A percentile compares a stretch with the other conserved stretches of the same genome.
phyloP scores from a whole-genome alignment of 2,113 vertebrate genomes.

The Ophthalmolycus amberensis region DNA sequence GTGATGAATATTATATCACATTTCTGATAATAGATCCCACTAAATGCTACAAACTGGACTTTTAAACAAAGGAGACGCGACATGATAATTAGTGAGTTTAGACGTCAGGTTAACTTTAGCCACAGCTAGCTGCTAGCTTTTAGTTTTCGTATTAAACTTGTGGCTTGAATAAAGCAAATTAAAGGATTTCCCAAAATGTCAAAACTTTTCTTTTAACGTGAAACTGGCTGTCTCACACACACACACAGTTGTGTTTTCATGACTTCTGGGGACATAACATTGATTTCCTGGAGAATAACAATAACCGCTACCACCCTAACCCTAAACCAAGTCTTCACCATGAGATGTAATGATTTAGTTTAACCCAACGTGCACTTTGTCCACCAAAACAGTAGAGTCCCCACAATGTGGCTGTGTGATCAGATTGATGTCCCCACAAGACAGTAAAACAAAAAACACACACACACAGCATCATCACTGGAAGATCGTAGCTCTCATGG shows the following conservation, averaged over 20 bases:
- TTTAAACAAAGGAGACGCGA: background rate
- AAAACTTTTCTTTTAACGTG: conserved; percentile 7
- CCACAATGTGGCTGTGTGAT: too few relatives aligned
- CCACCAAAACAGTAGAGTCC: too few relatives aligned
- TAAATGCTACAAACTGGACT: background rate
- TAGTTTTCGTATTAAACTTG: background rate
- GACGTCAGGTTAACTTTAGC: background rate
- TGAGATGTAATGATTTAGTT: too few relatives aligned
- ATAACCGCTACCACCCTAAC: too few relatives aligned
- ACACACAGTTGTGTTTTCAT: background rate
- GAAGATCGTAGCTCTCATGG: conserved; percentile 43
- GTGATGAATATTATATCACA: too few relatives aligned
- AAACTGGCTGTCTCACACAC: conserved; percentile 3
- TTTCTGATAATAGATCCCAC: background rate
- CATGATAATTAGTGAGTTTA: background rate
- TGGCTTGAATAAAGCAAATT: background rate
- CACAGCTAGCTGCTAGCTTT: background rate
- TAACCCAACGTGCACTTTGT: too few relatives aligned
- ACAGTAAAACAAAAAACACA: background rate
- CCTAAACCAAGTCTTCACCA: too few relatives aligned
- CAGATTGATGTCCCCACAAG: too few relatives aligned
- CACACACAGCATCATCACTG: conserved; percentile 47
- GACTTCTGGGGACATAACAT: too few relatives aligned
- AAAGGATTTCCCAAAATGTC: background rate
- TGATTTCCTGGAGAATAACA: too few relatives aligned